Base-by-base conservation (phyloP, 1,140 invertebrate species). In the Acromyrmex heyeri region DNA sequence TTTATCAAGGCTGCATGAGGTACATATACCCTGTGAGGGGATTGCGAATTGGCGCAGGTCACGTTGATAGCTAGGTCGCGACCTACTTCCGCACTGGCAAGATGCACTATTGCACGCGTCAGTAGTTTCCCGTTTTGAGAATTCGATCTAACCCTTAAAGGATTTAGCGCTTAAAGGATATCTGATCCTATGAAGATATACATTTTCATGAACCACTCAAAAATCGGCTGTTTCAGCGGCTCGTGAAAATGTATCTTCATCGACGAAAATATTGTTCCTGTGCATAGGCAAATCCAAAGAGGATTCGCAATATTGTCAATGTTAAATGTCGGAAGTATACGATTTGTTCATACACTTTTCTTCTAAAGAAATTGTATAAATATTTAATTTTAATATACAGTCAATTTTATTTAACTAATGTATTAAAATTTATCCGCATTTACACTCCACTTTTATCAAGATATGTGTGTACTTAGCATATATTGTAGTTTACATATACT, bases 31-130 rank as follows among this genome's bases (percentile, higher is more conserved):
- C 30, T 53, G 24, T 21, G 72, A 86, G 85, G 21, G 85, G 67
- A 87, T 88, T 62, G 59, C 69, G 72, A 82, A 90, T 90, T 82
- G 76, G 76, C 86, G 44, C 78, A 86, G 59, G 50, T 87, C 88
- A 57, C 38, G 82, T 64, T 87, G 44, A 10, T 48, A 88, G 88
- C 86, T 93, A 67, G 91, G 91, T 93, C 93, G 81, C 69, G 92
- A 93, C 91, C 93, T 44, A 94, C 73, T 93, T 90, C 34, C 55
- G 62, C 12, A 61, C 50, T 18, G 53, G 73, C 38, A 64, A 53
- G 44, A 53, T 44, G 30, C 48, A 87, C 55, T 44, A 34, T 44
- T 44, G 38, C 48, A 87, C 55, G 59, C 62, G 57, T n/a, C 27
- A 21, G 8, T 62, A 72, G 65, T 62, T 61, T 48, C 57, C 24